Evolutionary conservation across 2,888 invertebrate species (phyloP), one percentile per base, ranked within the genome.

Genomic region (Himalopsyche japonica): DNA sequence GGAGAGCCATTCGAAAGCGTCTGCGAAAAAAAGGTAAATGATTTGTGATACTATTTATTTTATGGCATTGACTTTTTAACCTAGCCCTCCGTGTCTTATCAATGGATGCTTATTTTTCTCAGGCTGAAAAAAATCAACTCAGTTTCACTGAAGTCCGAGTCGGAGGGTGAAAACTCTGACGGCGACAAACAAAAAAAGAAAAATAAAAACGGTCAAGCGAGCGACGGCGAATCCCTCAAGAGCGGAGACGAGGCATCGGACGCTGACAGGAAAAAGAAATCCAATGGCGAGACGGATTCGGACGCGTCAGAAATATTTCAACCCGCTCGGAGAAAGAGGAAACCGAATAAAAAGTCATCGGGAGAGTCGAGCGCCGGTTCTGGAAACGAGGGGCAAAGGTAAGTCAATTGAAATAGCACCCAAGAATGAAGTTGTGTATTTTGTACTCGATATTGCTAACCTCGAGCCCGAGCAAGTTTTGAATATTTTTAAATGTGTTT

Each of bases 241-340:
- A 84, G 84, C 77, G 86, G 79, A 3, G 82, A 81, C 1, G 76
- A 76, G 30, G 77, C 2, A 5, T 57, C 32, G 43, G 79, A 81
- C 47, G 80, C 86, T 30, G 91, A 91, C 64, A 90, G 91, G 0
- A 91, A 89, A 0, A 90, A 89, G 0, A 91, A 91, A 1, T 88
- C 89, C 0, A 90, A 90, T 47, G 84, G 89, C 0, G 86, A 81
- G 15, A 76, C 32, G 48, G 85, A 88, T 80, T 83, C 86, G 49
- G 84, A 87, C n/a, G 85, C 84, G 37, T 83, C 86, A 10, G 87
- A 86, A 64, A 79, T 86, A 43, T 85, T 84, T 32, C 57, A 82
- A 57, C 81, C 85, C 1, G 77, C 81, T 34, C 87, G 87, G 70
- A 88, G 82, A 37, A 91, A 91, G 87, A 88, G 90, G 86, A 92